Conservation (phyloP, 92 coral and sea anemone genomes). For the Phenganax marumi region DNA sequence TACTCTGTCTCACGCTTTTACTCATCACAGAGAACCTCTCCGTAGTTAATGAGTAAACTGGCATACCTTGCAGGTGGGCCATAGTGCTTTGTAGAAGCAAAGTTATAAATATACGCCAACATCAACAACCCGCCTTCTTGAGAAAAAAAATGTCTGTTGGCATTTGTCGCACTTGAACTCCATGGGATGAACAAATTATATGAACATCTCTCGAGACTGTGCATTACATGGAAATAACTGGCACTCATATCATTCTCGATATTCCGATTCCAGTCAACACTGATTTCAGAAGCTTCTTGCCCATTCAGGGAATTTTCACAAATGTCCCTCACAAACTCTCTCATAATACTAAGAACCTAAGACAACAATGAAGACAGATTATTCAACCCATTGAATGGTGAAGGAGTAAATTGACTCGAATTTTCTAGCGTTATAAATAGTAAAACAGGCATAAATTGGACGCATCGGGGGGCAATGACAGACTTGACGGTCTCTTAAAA, state of each 20-base stretch:
- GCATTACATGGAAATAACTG: constrained; percentile 37
- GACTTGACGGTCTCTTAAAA: too few species aligned
- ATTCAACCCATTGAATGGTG: too few species aligned
- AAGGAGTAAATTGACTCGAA: too few species aligned
- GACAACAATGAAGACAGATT: constrained; percentile 14
- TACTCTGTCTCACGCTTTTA: too few species aligned
- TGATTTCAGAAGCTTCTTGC: constrained; percentile 33
- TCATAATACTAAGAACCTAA: constrained; percentile 46
- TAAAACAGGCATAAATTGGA: too few species aligned
- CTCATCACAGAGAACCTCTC: not conserved
- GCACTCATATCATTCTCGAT: constrained; percentile 23
- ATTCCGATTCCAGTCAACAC: not conserved
- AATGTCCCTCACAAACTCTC: constrained; percentile 32
- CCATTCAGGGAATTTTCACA: constrained; percentile 13
- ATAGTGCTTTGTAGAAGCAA: constrained; percentile 47
- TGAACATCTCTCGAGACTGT: constrained; percentile 27
- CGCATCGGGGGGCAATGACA: too few species aligned
- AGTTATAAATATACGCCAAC: constrained; percentile 57
- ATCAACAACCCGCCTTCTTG: constrained; percentile 78
- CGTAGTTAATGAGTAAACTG: not conserved
- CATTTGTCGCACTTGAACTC: constrained; percentile 56
- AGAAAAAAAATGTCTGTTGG: constrained; percentile 74
- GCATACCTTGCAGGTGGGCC: not conserved
- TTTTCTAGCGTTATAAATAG: too few species aligned
- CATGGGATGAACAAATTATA: constrained; percentile 57